phyloP scores from a whole-genome alignment of 2,797 vertebrate genomes.

The Gambelia wislizenii region DNA sequence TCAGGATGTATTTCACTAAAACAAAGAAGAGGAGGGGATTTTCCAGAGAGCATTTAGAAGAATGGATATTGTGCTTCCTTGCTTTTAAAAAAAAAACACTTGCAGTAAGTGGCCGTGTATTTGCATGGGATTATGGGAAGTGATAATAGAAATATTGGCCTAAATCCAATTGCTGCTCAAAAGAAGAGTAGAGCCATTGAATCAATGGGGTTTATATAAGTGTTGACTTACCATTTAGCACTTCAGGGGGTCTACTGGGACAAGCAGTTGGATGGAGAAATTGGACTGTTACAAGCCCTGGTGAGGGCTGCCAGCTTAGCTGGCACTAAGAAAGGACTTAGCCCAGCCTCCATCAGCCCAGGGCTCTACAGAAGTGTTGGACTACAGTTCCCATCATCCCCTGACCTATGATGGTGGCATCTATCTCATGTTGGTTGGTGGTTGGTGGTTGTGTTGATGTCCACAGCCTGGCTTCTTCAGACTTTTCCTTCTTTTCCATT shows the following conservation, averaged over 20 bases:
- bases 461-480: slow-evolving; percentile 12
- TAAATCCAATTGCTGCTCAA: too few relatives aligned
- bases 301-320: neutral
- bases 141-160: neutral
- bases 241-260: too few relatives aligned
- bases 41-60: neutral
- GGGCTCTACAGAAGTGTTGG: neutral
- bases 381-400: neutral
- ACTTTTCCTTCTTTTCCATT: neutral
- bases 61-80: neutral
- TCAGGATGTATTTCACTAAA: neutral
- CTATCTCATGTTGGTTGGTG: neutral
- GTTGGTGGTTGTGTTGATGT: too few relatives aligned
- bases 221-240: too few relatives aligned
- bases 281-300: neutral
- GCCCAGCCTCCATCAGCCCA: too few relatives aligned
- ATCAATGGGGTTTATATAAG: too few relatives aligned
- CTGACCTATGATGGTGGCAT: neutral
- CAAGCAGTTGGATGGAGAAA: too few relatives aligned
- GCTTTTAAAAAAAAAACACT: neutral
- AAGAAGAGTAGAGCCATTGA: too few relatives aligned
- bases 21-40: neutral
- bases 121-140: neutral
- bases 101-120: neutral
- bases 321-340: neutral